Conservation (phyloP, 2,888 invertebrate genomes). For the Harpalus rubripes region DNA sequence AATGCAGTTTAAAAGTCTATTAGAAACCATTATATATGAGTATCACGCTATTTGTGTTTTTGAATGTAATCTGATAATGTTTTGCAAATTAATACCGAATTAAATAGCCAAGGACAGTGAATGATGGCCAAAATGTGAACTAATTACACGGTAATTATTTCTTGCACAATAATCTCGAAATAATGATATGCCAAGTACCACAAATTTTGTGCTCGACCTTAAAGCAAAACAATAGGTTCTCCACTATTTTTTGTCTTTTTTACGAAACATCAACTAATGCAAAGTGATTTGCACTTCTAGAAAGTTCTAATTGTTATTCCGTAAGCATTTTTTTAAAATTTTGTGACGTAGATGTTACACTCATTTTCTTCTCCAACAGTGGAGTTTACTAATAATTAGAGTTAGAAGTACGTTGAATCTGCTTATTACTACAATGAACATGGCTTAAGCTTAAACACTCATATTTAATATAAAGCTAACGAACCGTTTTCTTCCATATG, state of each 20-base stretch:
- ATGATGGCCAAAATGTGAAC: neutral
- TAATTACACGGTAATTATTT: neutral
- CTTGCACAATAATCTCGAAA: neutral
- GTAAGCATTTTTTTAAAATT: too few species aligned
- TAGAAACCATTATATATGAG: neutral
- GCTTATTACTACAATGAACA: too few species aligned
- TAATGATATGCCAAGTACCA: neutral
- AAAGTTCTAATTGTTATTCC: too few species aligned
- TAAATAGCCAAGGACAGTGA: neutral
- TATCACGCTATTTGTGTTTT: neutral
- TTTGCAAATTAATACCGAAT: neutral
- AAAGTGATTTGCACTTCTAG: too few species aligned
- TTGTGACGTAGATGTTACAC: too few species aligned
- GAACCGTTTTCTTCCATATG: too few species aligned
- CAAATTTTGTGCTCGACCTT: neutral
- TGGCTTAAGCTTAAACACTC: too few species aligned
- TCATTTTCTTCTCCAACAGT: too few species aligned
- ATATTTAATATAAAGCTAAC: too few species aligned
- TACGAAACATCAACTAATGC: too few species aligned
- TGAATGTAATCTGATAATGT: slow-evolving; percentile 2
- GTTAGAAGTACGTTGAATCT: too few species aligned
- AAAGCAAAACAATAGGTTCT: neutral
- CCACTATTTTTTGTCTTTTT: neutral
- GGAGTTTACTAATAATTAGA: too few species aligned
- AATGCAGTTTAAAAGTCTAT: neutral